Conservation (phyloP, 2,888 invertebrate species). For the Agrochola lychnidis region DNA sequence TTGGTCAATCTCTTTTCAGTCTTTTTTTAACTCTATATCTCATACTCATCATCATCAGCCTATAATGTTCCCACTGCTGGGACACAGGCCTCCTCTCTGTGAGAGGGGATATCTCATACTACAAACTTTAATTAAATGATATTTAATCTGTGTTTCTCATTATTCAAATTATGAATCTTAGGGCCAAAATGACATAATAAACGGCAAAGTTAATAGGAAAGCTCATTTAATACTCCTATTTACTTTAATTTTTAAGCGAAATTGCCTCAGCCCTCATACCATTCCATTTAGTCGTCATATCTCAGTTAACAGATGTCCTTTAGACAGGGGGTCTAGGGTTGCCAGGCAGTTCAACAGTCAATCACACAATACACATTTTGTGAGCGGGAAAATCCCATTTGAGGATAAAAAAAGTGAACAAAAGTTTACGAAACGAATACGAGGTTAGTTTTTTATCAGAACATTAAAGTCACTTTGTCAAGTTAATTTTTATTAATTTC, state of each 20-base stretch:
- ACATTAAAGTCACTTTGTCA: not conserved
- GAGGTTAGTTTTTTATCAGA: slow-evolving; percentile 29
- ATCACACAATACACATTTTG: not conserved
- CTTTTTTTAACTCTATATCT: no score
- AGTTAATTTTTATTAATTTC: slow-evolving; percentile 1
- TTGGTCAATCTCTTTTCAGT: not conserved
- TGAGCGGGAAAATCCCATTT: slow-evolving; percentile 1
- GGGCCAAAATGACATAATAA: not conserved
- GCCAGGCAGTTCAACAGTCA: not conserved
- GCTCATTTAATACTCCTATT: slow-evolving; percentile 27
- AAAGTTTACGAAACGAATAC: not conserved
- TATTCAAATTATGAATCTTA: not conserved
- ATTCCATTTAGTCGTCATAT: slow-evolving; percentile 49
- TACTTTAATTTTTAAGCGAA: slow-evolving; percentile 27
- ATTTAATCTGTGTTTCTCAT: not conserved
- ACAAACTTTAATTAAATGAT: not conserved
- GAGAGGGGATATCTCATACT: no score
- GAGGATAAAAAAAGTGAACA: slow-evolving; percentile 4
- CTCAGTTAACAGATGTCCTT: slow-evolving; percentile 26
- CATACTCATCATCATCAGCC: no score
- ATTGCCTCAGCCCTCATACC: slow-evolving; percentile 24
- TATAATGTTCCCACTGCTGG: no score
- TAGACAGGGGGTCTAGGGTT: no score
- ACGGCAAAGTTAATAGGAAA: not conserved
- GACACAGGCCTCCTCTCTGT: no score